phyloP scores from a whole-genome alignment of 2,888 invertebrate genomes.

The Athetis lepigone region DNA sequence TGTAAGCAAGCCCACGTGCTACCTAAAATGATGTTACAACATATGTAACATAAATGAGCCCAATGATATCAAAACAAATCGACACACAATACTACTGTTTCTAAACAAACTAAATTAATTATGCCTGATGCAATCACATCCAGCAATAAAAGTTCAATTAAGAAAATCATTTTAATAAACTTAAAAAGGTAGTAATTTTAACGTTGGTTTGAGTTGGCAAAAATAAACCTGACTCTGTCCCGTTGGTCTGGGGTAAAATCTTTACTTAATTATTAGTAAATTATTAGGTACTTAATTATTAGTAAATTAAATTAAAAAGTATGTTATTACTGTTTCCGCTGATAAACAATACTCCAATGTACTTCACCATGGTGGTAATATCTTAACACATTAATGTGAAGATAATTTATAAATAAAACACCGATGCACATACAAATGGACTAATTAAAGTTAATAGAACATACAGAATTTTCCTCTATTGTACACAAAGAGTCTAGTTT shows the following conservation, averaged over 20 bases:
- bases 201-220: no score
- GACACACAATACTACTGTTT: neutral
- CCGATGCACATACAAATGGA: conserved; percentile 10
- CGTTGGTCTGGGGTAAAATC: no score
- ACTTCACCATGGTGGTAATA: neutral
- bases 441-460: conserved; percentile 1
- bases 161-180: no score
- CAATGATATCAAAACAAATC: neutral
- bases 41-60: neutral
- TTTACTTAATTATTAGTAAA: no score
- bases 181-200: no score
- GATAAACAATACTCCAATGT: no score
- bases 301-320: no score
- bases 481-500: no score
- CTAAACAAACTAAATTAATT: neutral
- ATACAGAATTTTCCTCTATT: conserved; percentile 2
- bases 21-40: conserved; percentile 1
- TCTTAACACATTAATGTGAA: neutral
- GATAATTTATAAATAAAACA: conserved; percentile 13
- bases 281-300: no score
- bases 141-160: no score
- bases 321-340: no score
- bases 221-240: no score
- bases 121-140: neutral
- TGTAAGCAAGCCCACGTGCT: conserved; percentile 22